Percentiles rank a stretch among this genome's conserved stretches.
Evolutionary conservation across 2,113 vertebrate species (phyloP).

Genomic region (Tretioscincus oriximinensis): DNA sequence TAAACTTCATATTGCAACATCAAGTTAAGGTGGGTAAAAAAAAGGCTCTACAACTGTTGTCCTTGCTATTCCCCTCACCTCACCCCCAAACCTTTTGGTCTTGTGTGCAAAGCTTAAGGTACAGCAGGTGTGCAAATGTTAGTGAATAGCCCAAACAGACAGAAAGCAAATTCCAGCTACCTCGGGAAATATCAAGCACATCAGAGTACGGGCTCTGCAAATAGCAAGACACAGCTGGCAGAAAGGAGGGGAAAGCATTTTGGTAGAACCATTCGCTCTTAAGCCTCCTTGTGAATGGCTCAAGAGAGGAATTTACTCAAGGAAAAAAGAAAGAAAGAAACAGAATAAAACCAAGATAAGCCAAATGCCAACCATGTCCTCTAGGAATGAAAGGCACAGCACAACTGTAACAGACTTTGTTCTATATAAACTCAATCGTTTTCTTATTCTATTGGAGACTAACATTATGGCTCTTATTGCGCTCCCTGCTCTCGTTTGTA

Average conservation of each 20-base stretch:
- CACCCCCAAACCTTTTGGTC: conserved; percentile 4
- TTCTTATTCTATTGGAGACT: no score
- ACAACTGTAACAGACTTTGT: rapidly evolving
- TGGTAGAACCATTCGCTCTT: conserved; percentile 19
- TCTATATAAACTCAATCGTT: not conserved
- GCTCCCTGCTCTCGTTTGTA: no score
- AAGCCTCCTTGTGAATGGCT: conserved; percentile 41
- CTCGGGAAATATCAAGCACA: conserved; percentile 71
- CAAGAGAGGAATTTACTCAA: conserved; percentile 31
- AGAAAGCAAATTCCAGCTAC: conserved; percentile 72
- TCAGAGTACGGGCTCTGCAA: conserved; percentile 72
- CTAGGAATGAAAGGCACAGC: not conserved
- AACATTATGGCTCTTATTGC: no score
- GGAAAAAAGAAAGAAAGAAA: conserved; percentile 4
- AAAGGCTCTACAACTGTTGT: not conserved
- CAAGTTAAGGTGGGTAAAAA: not conserved
- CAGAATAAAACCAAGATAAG: conserved; percentile 30
- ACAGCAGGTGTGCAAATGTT: conserved; percentile 78
- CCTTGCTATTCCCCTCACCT: no score
- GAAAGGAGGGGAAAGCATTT: conserved; percentile 10
- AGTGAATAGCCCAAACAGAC: conserved; percentile 57
- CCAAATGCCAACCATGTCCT: conserved; percentile 25
- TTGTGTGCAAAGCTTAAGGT: conserved; percentile 63
- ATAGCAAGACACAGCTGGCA: conserved; percentile 59
- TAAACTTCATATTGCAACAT: conserved; percentile 12